Evolutionary conservation across 2,797 vertebrate species (phyloP), one percentile per base, ranked within the genome.

Genomic region (Amniataba percoides): DNA sequence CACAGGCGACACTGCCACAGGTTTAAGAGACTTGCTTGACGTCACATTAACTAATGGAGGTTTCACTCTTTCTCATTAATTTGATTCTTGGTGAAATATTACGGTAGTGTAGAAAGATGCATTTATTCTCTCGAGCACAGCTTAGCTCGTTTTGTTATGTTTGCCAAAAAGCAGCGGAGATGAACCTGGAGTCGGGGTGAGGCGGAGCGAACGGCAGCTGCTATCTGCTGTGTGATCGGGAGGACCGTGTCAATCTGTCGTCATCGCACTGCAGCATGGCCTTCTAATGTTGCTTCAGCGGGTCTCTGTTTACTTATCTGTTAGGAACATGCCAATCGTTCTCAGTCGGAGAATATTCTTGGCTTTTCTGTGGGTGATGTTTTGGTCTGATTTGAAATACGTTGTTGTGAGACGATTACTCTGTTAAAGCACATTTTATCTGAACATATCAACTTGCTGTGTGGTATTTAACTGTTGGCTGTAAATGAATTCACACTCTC

Each of bases 391-490:
- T 43, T 31, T 48, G n/a, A 4, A 74, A 71, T 40, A 4, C 51
- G 11, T 39, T 36, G 11, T 3, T 18, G 40, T 13, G 40, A 81
- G 68, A 34, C 58, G 14, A 61, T 45, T 18, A 21, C 31, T 23
- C 27, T 46, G 8, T 42, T 45, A 25, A 39, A 70, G 23, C 14
- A 21, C 51, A 27, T 19, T 53, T 71, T 69, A 40, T 65, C 51
- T 56, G 7, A 71, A 21, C 34, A 66, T 49, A 45, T 53, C 69
- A 51, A 85, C 77, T 73, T 70, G 21, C 40, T 51, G 64, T 86
- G 79, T 82, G 77, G 65, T 71, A 85, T 88, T 80, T 88, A 81
- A 80, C 66, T 65, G 49, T 55, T 74, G 2, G 6, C 39, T 53
- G 46, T 25, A 42, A 88, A 84, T 62, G 0, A 67, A 77, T 83